Evolutionary conservation across 2,888 invertebrate genomes (phyloP).

Genomic region (Netelia inedita): DNA sequence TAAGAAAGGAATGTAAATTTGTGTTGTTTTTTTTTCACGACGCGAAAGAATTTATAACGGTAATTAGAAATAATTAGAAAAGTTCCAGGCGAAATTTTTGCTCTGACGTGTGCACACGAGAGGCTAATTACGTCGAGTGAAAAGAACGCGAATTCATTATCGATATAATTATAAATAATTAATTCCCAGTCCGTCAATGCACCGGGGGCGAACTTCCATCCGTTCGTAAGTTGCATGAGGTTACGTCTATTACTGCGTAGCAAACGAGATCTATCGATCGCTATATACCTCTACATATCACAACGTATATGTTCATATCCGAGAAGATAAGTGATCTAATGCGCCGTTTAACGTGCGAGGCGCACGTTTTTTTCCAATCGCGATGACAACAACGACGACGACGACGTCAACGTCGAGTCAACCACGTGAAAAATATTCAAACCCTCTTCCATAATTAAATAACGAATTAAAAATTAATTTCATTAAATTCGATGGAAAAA

Average conservation of each 20-base stretch:
- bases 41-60: too few relatives aligned
- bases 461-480: neutral
- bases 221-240: constrained; percentile 5
- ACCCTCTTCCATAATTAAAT: neutral
- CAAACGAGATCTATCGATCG: constrained; percentile 11
- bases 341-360: too few relatives aligned
- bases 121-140: neutral
- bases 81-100: neutral
- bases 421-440: neutral
- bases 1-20: too few relatives aligned
- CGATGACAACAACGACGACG: neutral
- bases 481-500: neutral
- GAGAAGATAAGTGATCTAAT: neutral
- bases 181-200: neutral
- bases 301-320: neutral
- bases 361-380: neutral
- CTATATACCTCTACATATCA: neutral
- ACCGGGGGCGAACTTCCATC: constrained; percentile 2
- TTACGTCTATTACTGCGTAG: constrained; percentile 2
- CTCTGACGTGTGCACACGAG: neutral
- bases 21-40: too few relatives aligned
- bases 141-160: neutral
- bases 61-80: neutral
- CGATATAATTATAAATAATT: constrained; percentile 23
- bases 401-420: neutral